These are phyloP conservation scores for Lophochroa leadbeateri DNA, from an alignment of 2,113 vertebrate species.

Conservation along the genomic window DNA sequence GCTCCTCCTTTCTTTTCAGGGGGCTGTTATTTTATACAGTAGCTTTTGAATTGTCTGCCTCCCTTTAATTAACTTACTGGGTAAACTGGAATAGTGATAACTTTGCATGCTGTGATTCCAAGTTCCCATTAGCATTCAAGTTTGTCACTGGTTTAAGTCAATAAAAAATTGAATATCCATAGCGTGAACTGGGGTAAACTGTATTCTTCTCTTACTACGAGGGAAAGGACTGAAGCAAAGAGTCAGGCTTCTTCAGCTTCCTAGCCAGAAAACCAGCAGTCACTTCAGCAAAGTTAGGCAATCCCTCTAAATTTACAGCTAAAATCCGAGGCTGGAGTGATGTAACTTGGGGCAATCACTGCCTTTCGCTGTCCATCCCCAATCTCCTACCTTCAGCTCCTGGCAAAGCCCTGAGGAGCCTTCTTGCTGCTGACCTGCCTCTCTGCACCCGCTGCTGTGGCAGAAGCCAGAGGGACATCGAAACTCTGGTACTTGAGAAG, in stretches of 20 bases:
- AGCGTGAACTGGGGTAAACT: not conserved
- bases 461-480: not conserved
- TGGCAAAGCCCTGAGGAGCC: not conserved
- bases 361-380: not conserved
- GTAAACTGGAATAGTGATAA: not conserved
- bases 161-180: not conserved
- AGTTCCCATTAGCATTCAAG: not conserved
- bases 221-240: not conserved
- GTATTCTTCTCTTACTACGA: not conserved
- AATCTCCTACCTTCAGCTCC: not conserved
- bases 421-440: not conserved
- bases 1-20: not conserved
- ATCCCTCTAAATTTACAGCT: not conserved
- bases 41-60: not conserved
- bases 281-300: not conserved
- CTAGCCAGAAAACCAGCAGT: not conserved
- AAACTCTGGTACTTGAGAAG: not conserved
- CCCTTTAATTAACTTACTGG: not conserved
- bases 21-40: not conserved
- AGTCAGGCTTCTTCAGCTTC: not conserved
- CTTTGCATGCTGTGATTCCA: not conserved
- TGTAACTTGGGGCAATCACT: not conserved
- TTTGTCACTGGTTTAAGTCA: not conserved
- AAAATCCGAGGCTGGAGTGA: not conserved
- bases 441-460: rapidly evolving